These are phyloP conservation scores for Leptothorax acervorum DNA, from an alignment of 2,888 invertebrate species.

Conservation along the genomic window DNA sequence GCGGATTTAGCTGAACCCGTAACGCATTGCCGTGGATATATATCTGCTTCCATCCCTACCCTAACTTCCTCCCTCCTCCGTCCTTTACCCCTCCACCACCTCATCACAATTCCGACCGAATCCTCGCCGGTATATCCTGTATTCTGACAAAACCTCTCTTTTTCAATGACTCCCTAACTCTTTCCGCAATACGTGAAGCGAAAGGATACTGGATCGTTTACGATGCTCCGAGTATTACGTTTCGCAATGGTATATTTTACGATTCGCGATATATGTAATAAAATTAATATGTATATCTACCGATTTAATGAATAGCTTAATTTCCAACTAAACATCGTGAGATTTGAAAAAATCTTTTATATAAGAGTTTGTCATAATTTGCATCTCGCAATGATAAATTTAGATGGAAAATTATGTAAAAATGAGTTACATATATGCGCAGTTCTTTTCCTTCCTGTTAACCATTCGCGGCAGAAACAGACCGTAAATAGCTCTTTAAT, in stretches of 20 bases:
- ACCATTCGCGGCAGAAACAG: constrained; percentile 54
- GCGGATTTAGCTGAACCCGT: constrained; percentile 86
- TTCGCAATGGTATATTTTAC: constrained; percentile 28
- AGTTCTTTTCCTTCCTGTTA: constrained; percentile 29
- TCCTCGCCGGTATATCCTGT: constrained; percentile 75
- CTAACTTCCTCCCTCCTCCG: constrained; percentile 62
- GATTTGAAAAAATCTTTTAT: neutral
- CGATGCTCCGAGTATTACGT: constrained; percentile 42
- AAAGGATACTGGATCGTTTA: constrained; percentile 63
- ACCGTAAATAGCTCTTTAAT: constrained; percentile 80
- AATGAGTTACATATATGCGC: constrained; percentile 10
- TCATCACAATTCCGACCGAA: constrained; percentile 75
- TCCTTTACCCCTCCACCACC: constrained; percentile 61
- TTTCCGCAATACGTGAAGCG: constrained; percentile 66
- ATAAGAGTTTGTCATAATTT: neutral
- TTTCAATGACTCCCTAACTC: constrained; percentile 81
- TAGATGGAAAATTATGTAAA: neutral
- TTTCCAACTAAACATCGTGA: neutral
- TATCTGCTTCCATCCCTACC: constrained; percentile 83
- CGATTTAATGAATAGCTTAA: constrained; percentile 3
- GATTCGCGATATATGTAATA: neutral
- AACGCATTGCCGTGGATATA: constrained; percentile 85
- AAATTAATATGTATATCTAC: neutral
- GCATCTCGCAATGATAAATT: neutral
- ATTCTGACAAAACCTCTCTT: constrained; percentile 79